These are phyloP conservation scores for Ditylenchus dipsaci DNA, from an alignment of 1,140 invertebrate genomes.

Conservation along the genomic window DNA sequence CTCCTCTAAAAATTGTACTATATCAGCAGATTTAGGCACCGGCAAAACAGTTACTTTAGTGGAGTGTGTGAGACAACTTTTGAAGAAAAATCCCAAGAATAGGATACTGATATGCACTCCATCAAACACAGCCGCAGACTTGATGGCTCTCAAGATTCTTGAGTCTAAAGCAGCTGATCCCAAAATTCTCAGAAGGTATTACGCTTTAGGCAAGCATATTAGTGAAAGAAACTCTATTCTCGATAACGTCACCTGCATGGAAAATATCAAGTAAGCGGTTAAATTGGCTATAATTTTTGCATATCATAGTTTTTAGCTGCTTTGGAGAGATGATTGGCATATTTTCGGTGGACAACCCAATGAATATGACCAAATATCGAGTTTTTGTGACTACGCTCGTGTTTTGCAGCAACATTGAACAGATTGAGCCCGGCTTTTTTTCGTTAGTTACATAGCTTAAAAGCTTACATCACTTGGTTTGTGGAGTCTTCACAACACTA, in stretches of 20 bases:
- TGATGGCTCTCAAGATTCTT: slow-evolving; percentile 24
- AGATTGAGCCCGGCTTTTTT: not conserved
- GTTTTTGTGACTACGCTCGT: not conserved
- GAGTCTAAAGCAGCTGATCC: not conserved
- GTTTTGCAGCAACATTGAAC: not conserved
- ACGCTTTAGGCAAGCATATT: not conserved
- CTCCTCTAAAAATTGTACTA: not conserved
- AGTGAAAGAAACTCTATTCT: not conserved
- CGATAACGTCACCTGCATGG: not conserved
- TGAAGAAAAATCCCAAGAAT: slow-evolving; percentile 22
- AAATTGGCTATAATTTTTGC: not conserved
- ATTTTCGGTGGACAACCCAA: not conserved
- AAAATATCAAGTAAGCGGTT: not conserved
- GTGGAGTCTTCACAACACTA: too few relatives aligned
- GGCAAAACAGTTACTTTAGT: slow-evolving; percentile 34
- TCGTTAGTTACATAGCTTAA: too few relatives aligned
- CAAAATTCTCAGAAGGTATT: not conserved
- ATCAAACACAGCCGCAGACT: slow-evolving; percentile 31
- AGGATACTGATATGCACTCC: slow-evolving; percentile 29
- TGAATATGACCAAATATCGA: not conserved
- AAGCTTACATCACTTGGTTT: too few relatives aligned
- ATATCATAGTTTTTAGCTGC: not conserved
- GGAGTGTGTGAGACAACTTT: slow-evolving; percentile 20
- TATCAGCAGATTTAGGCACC: slow-evolving; percentile 16
- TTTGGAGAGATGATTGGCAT: not conserved